phyloP scores from a whole-genome alignment of 1,140 invertebrate species.

The Danaus melanippus region DNA sequence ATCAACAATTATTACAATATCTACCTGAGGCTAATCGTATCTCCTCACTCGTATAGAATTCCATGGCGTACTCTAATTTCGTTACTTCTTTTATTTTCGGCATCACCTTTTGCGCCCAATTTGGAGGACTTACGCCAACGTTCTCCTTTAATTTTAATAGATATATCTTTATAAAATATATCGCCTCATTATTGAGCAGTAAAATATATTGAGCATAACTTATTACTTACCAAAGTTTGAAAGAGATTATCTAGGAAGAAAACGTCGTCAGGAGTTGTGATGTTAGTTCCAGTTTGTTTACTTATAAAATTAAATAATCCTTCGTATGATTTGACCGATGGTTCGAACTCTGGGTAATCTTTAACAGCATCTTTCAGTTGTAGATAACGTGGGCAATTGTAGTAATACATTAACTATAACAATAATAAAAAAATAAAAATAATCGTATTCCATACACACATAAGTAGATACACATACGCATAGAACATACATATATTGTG shows the following conservation, averaged over 20 bases:
- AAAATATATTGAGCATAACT: no score
- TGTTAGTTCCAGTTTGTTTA: conserved; percentile 50
- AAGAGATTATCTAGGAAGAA: conserved; percentile 71
- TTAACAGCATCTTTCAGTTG: conserved; percentile 62
- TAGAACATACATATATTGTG: no score
- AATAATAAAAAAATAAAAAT: conserved; percentile 10
- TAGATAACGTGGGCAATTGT: conserved; percentile 70
- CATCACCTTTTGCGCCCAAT: conserved; percentile 66
- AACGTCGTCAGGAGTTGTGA: conserved; percentile 62
- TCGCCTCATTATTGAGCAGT: no score
- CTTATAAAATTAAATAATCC: conserved; percentile 52
- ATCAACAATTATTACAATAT: neutral
- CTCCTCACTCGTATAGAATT: conserved; percentile 59
- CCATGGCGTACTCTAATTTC: conserved; percentile 62
- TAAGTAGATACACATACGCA: no score
- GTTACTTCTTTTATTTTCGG: conserved; percentile 66
- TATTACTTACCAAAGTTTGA: conserved; percentile 58
- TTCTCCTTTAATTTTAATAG: conserved; percentile 48
- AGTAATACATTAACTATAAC: conserved; percentile 65
- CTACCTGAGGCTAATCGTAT: conserved; percentile 64
- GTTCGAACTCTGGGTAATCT: conserved; percentile 42
- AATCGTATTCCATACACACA: no score
- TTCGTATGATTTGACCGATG: conserved; percentile 42
- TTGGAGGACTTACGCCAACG: conserved; percentile 53
- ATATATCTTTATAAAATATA: conserved; percentile 4